A percentile compares a stretch with the other conserved stretches of the same genome.
Evolutionary conservation across 2,797 vertebrate species (phyloP).

Genomic region (Anguilla pacifica): DNA sequence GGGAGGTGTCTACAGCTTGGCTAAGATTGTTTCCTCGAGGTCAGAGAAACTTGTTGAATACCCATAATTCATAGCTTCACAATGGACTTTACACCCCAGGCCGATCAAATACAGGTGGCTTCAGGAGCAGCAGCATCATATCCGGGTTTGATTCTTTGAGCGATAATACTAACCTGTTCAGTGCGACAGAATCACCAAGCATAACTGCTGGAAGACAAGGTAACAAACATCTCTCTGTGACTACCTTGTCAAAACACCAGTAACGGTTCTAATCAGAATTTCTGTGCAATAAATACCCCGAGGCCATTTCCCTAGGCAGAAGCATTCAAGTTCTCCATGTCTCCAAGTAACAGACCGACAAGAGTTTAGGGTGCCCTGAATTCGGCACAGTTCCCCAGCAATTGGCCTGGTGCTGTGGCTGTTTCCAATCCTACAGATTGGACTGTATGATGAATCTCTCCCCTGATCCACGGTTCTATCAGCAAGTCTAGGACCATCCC

Average conservation of each 20-base stretch:
- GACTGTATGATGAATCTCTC: conserved; percentile 10
- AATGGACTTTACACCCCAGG: conserved; percentile 27
- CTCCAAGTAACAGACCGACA: neutral
- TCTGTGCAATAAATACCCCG: conserved; percentile 31
- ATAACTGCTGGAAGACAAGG: conserved; percentile 19
- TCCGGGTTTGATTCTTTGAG: conserved; percentile 12
- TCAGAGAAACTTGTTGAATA: conserved; percentile 19
- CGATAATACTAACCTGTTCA: conserved; percentile 17
- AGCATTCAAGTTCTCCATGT: conserved; percentile 7
- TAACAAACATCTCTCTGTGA: conserved; percentile 7
- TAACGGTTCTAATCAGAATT: neutral
- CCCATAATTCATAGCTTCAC: conserved; percentile 27
- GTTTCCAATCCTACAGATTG: neutral
- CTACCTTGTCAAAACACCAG: conserved; percentile 24
- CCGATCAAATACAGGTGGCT: conserved; percentile 20
- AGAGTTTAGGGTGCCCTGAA: neutral
- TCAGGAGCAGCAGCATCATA: conserved; percentile 10
- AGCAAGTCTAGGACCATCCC: conserved; percentile 15
- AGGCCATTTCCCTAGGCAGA: conserved; percentile 24
- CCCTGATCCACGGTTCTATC: conserved; percentile 14
- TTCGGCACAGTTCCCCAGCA: neutral
- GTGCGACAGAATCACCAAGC: conserved; percentile 15
- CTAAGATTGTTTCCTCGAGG: conserved; percentile 11
- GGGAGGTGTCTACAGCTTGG: conserved; percentile 15
- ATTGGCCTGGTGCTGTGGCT: neutral